A percentile compares a stretch with the other conserved stretches of the same genome.
Conservation (phyloP, 1,140 invertebrate genomes). For the Periplaneta americana region DNA sequence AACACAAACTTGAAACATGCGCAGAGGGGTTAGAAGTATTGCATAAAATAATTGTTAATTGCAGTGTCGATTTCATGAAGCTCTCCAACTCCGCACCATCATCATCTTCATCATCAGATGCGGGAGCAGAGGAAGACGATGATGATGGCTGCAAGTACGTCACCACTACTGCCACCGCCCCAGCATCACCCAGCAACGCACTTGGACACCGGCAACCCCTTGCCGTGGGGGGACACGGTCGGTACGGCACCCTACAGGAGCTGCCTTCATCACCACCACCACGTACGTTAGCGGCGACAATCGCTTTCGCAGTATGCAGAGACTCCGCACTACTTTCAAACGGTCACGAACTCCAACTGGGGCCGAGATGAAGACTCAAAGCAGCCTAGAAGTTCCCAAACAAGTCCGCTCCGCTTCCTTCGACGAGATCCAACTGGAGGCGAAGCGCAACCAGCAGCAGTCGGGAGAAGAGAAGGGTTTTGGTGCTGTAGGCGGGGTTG, state of each 20-base stretch:
- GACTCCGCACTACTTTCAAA: constrained; percentile 77
- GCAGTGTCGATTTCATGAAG: constrained; percentile 5
- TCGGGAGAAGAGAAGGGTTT: constrained; percentile 33
- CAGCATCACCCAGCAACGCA: not conserved
- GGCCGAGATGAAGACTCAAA: constrained; percentile 84
- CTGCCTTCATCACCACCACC: not conserved
- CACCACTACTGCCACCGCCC: no score
- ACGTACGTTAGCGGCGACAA: not conserved
- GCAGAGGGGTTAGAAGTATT: not conserved
- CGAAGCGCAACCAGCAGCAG: constrained; percentile 49
- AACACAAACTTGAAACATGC: not conserved
- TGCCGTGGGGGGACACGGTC: not conserved
- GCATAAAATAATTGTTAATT: not conserved
- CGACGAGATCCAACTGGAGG: constrained; percentile 79
- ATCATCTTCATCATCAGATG: not conserved
- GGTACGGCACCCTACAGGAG: not conserved
- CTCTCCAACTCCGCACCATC: not conserved
- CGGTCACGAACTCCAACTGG: constrained; percentile 79
- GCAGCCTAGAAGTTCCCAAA: constrained; percentile 80
- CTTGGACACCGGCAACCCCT: not conserved
- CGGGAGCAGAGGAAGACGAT: not conserved
- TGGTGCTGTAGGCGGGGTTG: constrained; percentile 36
- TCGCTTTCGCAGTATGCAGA: constrained; percentile 55
- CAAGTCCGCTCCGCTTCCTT: constrained; percentile 81
- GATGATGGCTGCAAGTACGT: not conserved